Conservation (phyloP, 2,797 vertebrate species). For the Salarias fasciatus region DNA sequence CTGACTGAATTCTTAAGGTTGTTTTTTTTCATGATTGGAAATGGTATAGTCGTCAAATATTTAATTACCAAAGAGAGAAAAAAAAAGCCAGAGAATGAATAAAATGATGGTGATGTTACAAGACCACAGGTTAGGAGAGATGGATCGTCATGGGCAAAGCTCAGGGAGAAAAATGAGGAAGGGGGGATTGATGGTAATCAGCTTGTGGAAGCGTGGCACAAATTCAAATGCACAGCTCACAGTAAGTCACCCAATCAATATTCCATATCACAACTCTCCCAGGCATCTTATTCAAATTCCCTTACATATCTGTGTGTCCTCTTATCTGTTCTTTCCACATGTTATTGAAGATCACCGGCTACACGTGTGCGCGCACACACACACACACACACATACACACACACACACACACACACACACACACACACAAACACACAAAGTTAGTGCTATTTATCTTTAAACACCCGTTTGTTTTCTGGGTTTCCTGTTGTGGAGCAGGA, state of each 20-base stretch:
- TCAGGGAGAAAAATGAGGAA: not conserved
- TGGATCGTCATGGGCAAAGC: not conserved
- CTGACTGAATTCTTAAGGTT: no score
- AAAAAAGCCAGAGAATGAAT: not conserved
- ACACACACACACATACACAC: not conserved
- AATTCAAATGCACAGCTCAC: constrained; percentile 36
- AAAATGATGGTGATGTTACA: no score
- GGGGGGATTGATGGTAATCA: constrained; percentile 12
- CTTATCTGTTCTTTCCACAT: constrained; percentile 23
- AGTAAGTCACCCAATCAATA: constrained; percentile 40
- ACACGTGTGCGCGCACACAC: not conserved
- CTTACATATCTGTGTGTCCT: not conserved
- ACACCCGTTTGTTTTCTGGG: constrained; percentile 33
- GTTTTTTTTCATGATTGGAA: no score
- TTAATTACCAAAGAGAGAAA: not conserved
- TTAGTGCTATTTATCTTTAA: constrained; percentile 10
- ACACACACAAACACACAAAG: not conserved
- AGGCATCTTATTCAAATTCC: constrained; percentile 34
- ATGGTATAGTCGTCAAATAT: not conserved
- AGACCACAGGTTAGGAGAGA: constrained; percentile 2
- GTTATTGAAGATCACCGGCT: constrained; percentile 13
- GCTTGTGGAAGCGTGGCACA: constrained; percentile 4
- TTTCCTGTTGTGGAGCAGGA: constrained; percentile 39
- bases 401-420: not conserved
- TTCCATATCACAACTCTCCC: constrained; percentile 29